Evolutionary conservation across 1,140 invertebrate species (phyloP).

Genomic region (Augochlora pura): DNA sequence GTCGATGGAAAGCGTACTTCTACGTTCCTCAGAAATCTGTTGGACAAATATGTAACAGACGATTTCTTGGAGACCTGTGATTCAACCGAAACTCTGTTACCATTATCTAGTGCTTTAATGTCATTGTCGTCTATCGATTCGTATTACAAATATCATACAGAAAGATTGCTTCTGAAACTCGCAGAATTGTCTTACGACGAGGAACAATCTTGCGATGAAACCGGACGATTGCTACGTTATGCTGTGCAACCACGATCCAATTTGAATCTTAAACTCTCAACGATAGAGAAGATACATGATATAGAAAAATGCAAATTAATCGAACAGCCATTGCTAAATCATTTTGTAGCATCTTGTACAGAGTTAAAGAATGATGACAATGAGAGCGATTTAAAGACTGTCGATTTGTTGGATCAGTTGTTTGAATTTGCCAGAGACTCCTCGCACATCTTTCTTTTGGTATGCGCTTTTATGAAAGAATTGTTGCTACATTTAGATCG

Average conservation of each 20-base stretch:
- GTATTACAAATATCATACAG: conserved; percentile 31
- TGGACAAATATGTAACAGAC: conserved; percentile 65
- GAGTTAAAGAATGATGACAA: conserved; percentile 37
- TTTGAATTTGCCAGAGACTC: conserved; percentile 58
- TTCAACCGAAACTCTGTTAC: conserved; percentile 48
- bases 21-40: conserved; percentile 52
- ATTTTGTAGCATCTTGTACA: conserved; percentile 52
- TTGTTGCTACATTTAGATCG: conserved; percentile 65
- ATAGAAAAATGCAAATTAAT: conserved; percentile 63
- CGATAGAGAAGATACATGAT: conserved; percentile 67
- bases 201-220: conserved; percentile 52
- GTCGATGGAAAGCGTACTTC: conserved; percentile 38
- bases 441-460: conserved; percentile 64
- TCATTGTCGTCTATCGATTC: conserved; percentile 42
- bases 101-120: conserved; percentile 56
- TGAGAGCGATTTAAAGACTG: conserved; percentile 6
- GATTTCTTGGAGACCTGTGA: conserved; percentile 50
- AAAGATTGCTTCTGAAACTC: conserved; percentile 61
- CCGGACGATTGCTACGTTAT: conserved; percentile 53
- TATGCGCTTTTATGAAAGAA: conserved; percentile 65
- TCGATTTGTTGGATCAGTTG: conserved; percentile 46
- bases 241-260: conserved; percentile 49
- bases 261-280: conserved; percentile 53
- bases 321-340: conserved; percentile 67
- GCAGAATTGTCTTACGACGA: conserved; percentile 47